phyloP scores from a whole-genome alignment of 2,113 vertebrate species.

The Madoqua kirkii region DNA sequence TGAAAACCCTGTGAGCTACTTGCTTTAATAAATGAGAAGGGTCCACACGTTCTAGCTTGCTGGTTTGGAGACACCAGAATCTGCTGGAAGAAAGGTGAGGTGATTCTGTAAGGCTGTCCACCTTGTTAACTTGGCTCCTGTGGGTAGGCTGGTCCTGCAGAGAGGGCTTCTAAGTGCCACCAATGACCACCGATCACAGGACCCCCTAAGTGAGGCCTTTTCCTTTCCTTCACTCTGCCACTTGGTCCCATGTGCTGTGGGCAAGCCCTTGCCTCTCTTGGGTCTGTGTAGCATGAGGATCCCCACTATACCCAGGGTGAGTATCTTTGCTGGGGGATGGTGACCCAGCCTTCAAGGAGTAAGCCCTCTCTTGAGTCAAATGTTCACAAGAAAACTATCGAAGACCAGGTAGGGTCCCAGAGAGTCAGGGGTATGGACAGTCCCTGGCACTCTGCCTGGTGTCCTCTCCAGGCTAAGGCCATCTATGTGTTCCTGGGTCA shows the following conservation, averaged over 20 bases:
- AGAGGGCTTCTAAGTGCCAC: accelerated
- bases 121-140: accelerated
- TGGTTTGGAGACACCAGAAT: not conserved
- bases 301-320: not conserved
- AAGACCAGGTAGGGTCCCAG: not conserved
- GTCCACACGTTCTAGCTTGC: not conserved
- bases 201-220: too few species aligned
- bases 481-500: not conserved
- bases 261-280: not conserved
- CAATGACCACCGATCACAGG: not conserved
- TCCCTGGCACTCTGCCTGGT: not conserved
- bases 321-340: not conserved
- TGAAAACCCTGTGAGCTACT: not conserved
- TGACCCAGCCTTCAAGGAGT: too few species aligned
- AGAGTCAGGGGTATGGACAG: not conserved
- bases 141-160: accelerated
- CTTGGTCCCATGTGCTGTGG: too few species aligned
- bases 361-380: not conserved
- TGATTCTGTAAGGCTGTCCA: not conserved
- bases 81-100: not conserved
- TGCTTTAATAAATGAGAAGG: not conserved
- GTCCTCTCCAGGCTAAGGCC: accelerated
- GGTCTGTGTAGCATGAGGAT: too few species aligned
- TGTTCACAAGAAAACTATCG: not conserved
- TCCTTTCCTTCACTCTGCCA: not conserved